phyloP scores from a whole-genome alignment of 2,797 vertebrate species.

The Percopsis omiscomaycus region DNA sequence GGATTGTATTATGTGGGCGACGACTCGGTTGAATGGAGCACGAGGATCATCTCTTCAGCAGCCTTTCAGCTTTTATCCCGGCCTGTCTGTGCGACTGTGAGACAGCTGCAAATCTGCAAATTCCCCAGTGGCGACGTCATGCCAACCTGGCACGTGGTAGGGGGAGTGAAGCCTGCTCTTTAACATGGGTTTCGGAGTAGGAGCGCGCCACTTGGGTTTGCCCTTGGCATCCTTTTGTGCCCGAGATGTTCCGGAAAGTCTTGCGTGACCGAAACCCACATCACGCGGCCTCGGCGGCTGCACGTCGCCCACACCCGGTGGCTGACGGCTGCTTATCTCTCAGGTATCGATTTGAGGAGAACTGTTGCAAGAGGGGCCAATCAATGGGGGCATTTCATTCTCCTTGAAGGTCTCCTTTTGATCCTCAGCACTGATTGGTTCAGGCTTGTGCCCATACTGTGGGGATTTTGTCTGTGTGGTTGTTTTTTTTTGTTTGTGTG shows the following conservation, averaged over 20 bases:
- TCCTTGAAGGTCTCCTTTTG: conserved; percentile 68
- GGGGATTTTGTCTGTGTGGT: conserved; percentile 13
- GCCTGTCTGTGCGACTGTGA: background rate
- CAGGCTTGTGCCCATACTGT: conserved; percentile 17
- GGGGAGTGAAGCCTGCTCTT: conserved; percentile 40
- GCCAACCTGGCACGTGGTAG: conserved; percentile 35
- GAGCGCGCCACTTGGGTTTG: conserved; percentile 16
- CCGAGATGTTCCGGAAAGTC: conserved; percentile 26
- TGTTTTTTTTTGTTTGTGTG: conserved; percentile 8
- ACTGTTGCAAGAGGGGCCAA: conserved; percentile 52
- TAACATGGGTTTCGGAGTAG: conserved; percentile 17
- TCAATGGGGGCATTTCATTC: conserved; percentile 73
- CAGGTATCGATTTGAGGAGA: conserved; percentile 61
- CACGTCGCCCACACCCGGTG: conserved; percentile 64
- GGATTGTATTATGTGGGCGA: conserved; percentile 14
- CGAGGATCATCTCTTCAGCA: background rate
- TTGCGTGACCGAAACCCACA: conserved; percentile 38
- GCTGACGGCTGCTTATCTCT: conserved; percentile 73
- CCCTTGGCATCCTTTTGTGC: conserved; percentile 29
- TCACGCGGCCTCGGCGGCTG: conserved; percentile 39
- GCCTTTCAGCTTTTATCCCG: conserved; percentile 1
- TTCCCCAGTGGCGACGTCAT: conserved; percentile 38
- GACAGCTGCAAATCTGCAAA: conserved; percentile 41
- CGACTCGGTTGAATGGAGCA: conserved; percentile 13
- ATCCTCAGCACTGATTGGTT: conserved; percentile 61